A percentile compares a stretch with the other conserved stretches of the same genome.
These are phyloP conservation scores for Platalea minor DNA, from an alignment of 2,797 vertebrate species.

Conservation along the genomic window DNA sequence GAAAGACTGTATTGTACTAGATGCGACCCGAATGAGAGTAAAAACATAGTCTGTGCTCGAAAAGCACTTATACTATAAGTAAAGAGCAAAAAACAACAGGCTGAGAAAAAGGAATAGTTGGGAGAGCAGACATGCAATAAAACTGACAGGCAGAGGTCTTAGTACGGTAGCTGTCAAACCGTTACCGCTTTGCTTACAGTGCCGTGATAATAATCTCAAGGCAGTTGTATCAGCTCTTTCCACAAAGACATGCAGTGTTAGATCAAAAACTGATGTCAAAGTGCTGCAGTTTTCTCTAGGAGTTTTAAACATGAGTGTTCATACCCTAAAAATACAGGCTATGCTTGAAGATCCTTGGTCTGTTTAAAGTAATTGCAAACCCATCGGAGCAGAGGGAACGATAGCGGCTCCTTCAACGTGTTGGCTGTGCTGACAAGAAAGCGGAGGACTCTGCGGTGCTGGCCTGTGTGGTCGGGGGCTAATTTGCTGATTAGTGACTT, in stretches of 20 bases:
- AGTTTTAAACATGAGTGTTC: background rate
- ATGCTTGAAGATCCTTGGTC: background rate
- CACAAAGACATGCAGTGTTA: background rate
- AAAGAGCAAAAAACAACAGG: background rate
- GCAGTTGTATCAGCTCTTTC: background rate
- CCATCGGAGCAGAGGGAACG: background rate
- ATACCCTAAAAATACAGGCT: background rate
- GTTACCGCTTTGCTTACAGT: background rate
- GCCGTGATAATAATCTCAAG: background rate
- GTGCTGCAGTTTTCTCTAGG: background rate
- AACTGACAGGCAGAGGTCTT: background rate
- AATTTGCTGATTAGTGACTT: background rate
- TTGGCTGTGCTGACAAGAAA: background rate
- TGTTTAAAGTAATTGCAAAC: background rate
- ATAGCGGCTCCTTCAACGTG: accelerated
- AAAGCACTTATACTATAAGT: background rate
- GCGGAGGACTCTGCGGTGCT: background rate
- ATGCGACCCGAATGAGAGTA: background rate
- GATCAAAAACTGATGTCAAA: background rate
- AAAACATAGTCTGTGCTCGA: background rate
- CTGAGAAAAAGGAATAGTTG: background rate
- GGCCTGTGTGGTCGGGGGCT: background rate
- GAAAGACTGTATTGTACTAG: background rate
- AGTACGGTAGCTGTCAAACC: background rate
- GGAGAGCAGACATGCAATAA: background rate